A percentile compares a stretch with the other conserved stretches of the same genome.
These are phyloP conservation scores for Dendrolimus pini DNA, from an alignment of 2,888 invertebrate genomes.

Conservation along the genomic window DNA sequence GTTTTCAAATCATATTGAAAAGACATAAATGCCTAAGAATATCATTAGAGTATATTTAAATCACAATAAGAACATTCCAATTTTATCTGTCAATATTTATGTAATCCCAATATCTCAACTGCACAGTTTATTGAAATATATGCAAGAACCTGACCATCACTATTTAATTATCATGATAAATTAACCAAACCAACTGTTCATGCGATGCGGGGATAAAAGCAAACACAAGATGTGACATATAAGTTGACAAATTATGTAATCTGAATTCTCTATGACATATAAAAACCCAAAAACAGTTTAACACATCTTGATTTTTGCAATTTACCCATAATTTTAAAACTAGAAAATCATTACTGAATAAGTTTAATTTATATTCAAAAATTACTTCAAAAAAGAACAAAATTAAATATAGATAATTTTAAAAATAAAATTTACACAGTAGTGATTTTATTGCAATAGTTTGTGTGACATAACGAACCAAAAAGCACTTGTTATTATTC, in stretches of 20 bases:
- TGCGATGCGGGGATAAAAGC: constrained; percentile 22
- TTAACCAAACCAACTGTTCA: constrained; percentile 17
- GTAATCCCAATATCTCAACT: neutral
- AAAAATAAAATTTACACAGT: neutral
- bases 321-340: neutral
- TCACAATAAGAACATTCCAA: neutral
- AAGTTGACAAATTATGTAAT: too few species aligned
- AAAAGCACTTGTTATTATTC: too few species aligned
- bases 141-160: constrained; percentile 23
- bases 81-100: neutral
- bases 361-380: neutral
- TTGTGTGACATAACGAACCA: too few species aligned
- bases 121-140: constrained; percentile 3
- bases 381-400: neutral
- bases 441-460: neutral
- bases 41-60: too few species aligned
- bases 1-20: too few species aligned
- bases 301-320: neutral
- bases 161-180: constrained; percentile 13
- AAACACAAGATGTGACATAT: constrained; percentile 2
- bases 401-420: neutral
- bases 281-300: neutral
- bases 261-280: too few species aligned
- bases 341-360: neutral
- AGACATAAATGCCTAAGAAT: too few species aligned